Conservation (phyloP, 1,140 invertebrate species). For the Rhyacophila brunnea region DNA sequence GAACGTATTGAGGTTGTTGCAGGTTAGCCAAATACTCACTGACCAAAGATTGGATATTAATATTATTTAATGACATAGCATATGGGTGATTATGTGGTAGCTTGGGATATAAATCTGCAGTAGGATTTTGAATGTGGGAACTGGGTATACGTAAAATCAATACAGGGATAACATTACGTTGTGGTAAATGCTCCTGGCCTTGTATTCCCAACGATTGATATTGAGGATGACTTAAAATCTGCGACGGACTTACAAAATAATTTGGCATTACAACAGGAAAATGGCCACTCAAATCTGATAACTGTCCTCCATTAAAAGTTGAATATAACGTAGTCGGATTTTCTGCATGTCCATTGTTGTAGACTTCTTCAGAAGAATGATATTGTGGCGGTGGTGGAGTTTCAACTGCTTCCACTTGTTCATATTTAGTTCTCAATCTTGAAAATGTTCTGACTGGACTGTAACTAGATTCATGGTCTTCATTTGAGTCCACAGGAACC, state of each 20-base stretch:
- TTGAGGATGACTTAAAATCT: constrained; percentile 47
- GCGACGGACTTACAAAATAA: constrained; percentile 48
- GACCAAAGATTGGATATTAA: constrained; percentile 49
- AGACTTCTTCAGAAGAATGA: constrained; percentile 27
- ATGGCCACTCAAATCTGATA: constrained; percentile 48
- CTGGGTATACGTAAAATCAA: constrained; percentile 57
- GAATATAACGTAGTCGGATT: constrained; percentile 45
- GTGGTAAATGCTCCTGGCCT: constrained; percentile 40
- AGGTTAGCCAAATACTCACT: constrained; percentile 39
- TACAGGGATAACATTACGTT: constrained; percentile 53
- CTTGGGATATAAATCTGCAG: constrained; percentile 54
- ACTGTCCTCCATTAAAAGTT: constrained; percentile 50
- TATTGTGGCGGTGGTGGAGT: constrained; percentile 37
- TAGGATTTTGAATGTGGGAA: constrained; percentile 54
- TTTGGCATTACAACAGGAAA: constrained; percentile 52
- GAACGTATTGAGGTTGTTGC: constrained; percentile 23
- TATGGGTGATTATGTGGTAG: constrained; percentile 55
- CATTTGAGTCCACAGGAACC: constrained; percentile 40
- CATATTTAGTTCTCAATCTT: constrained; percentile 40
- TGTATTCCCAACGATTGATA: constrained; percentile 47
- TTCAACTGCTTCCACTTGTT: constrained; percentile 37
- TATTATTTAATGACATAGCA: constrained; percentile 52
- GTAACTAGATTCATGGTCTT: constrained; percentile 41
- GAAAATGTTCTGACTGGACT: constrained; percentile 35
- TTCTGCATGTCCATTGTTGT: constrained; percentile 18